Evolutionary conservation across 1,140 invertebrate species (phyloP).

Genomic region (Drosophila tani): DNA sequence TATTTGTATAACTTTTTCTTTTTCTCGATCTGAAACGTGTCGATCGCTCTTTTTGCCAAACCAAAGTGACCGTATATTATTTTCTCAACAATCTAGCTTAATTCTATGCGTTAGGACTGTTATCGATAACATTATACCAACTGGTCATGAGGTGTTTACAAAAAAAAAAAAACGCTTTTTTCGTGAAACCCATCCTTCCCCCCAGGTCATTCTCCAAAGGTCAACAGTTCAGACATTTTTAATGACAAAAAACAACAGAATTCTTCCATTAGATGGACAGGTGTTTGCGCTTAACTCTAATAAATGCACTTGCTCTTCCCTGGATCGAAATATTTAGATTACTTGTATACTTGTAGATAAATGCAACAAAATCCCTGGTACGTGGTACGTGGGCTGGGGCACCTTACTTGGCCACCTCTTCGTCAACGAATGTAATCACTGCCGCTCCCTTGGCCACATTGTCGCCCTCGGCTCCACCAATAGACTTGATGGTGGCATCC

Average conservation of each 20-base stretch:
- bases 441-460: slow-evolving; percentile 92
- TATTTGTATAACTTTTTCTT: no score
- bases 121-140: no score
- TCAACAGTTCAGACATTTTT: slow-evolving; percentile 32
- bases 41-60: no score
- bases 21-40: no score
- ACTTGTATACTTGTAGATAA: slow-evolving; percentile 52
- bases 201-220: not conserved
- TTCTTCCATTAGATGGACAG: slow-evolving; percentile 64
- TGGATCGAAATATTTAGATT: slow-evolving; percentile 27
- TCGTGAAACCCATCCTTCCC: slow-evolving; percentile 15
- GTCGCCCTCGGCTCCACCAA: slow-evolving; percentile 91
- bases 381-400: slow-evolving; percentile 35
- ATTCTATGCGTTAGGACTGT: no score
- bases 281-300: slow-evolving; percentile 65
- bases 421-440: slow-evolving; percentile 86
- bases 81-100: no score
- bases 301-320: slow-evolving; percentile 64
- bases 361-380: slow-evolving; percentile 67
- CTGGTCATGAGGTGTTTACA: no score
- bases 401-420: slow-evolving; percentile 51
- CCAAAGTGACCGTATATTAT: no score
- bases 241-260: slow-evolving; percentile 46
- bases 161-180: slow-evolving; percentile 10
- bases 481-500: slow-evolving; percentile 90